Conservation (phyloP, 2,888 invertebrate species). For the Mimas tiliae region DNA sequence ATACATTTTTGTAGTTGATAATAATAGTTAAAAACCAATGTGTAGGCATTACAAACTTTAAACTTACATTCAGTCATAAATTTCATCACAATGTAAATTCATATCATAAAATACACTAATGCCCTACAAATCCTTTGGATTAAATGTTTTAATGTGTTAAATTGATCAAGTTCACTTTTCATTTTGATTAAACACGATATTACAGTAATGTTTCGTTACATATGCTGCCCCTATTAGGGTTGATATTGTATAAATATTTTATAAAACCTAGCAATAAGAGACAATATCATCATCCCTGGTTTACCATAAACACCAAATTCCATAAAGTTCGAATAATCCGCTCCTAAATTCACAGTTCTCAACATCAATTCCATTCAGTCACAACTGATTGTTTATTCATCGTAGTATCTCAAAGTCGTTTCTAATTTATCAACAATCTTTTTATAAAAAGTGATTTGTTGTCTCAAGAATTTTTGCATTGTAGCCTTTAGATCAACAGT, state of each 20-base stretch:
- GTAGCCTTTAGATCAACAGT: conserved; percentile 93
- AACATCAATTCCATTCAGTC: conserved; percentile 41
- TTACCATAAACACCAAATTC: conserved; percentile 20
- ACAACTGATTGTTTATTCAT: conserved; percentile 58
- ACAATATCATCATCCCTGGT: conserved; percentile 12
- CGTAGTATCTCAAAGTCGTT: conserved; percentile 78
- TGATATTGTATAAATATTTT: conserved; percentile 24
- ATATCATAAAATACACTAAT: conserved; percentile 52
- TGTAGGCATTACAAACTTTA: conserved; percentile 34
- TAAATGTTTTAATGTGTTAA: conserved; percentile 38
- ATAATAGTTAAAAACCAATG: conserved; percentile 21
- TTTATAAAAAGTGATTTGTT: conserved; percentile 97
- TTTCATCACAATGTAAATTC: conserved; percentile 74
- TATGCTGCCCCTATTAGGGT: conserved; percentile 23
- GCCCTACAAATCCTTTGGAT: conserved; percentile 65
- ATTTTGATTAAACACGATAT: conserved; percentile 14
- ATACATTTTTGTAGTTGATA: conserved; percentile 33
- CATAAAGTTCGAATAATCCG: neutral
- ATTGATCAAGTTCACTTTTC: conserved; percentile 6
- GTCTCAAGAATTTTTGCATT: conserved; percentile 93
- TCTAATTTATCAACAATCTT: conserved; percentile 91
- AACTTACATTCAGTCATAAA: conserved; percentile 68
- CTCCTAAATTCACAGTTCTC: conserved; percentile 18
- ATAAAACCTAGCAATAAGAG: conserved; percentile 22
- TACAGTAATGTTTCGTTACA: conserved; percentile 14